phyloP scores from a whole-genome alignment of 2,888 invertebrate genomes.

The Crematogaster levior region DNA sequence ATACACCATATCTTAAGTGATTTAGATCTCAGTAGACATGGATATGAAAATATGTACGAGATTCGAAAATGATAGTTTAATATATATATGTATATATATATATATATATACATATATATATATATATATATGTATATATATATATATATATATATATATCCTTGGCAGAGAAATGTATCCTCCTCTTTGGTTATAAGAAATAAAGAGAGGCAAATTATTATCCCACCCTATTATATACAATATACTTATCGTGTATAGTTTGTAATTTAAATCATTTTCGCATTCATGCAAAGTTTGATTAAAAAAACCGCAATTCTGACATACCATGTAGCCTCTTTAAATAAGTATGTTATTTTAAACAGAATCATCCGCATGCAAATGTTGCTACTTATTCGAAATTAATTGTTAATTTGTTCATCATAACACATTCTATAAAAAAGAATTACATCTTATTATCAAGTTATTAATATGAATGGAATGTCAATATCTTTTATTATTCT shows the following conservation, averaged over 20 bases:
- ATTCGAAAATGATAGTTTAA: slow-evolving; percentile 26
- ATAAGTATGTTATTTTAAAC: slow-evolving; percentile 66
- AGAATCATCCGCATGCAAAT: slow-evolving; percentile 61
- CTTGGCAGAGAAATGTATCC: slow-evolving; percentile 49
- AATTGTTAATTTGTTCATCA: not conserved
- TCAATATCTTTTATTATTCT: slow-evolving; percentile 19
- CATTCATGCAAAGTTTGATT: slow-evolving; percentile 56
- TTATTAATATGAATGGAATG: slow-evolving; percentile 5
- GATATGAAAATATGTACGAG: slow-evolving; percentile 41
- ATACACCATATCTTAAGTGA: slow-evolving; percentile 39
- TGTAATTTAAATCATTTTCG: slow-evolving; percentile 53
- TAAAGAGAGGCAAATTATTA: slow-evolving; percentile 55
- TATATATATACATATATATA: too few species aligned
- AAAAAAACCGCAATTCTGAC: slow-evolving; percentile 57
- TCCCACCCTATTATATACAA: slow-evolving; percentile 37
- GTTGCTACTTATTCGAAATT: slow-evolving; percentile 55
- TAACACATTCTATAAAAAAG: not conserved
- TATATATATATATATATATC: too few species aligned
- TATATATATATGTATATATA: too few species aligned
- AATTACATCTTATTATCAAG: slow-evolving; percentile 20
- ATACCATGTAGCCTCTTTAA: slow-evolving; percentile 68
- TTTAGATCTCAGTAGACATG: slow-evolving; percentile 31
- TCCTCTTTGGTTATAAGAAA: slow-evolving; percentile 53
- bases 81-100: too few species aligned
- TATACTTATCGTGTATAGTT: slow-evolving; percentile 53